Conservation (phyloP, 2,797 vertebrate species). For the Eulemur albifrons region DNA sequence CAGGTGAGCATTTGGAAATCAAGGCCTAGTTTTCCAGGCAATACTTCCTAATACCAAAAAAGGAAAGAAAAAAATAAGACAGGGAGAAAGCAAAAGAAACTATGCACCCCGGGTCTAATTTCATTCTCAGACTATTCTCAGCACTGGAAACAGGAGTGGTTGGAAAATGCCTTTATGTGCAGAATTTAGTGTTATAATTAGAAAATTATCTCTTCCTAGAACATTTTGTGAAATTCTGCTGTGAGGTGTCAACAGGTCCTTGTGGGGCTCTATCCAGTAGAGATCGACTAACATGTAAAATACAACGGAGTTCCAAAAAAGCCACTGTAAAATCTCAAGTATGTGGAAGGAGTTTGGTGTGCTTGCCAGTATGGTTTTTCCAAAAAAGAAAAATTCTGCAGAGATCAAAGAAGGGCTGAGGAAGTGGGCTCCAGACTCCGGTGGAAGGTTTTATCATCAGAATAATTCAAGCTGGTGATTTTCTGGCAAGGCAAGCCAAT, state of each 20-base stretch:
- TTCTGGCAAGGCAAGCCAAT: constrained; percentile 50
- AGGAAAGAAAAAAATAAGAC: not conserved
- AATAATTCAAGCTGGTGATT: constrained; percentile 70
- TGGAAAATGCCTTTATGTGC: constrained; percentile 68
- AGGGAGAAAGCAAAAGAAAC: constrained; percentile 56
- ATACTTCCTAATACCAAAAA: constrained; percentile 33
- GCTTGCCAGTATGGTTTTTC: constrained; percentile 63
- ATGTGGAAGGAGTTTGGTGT: constrained; percentile 64
- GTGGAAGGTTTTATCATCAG: constrained; percentile 72
- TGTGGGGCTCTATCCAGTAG: constrained; percentile 22
- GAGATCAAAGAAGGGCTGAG: constrained; percentile 59
- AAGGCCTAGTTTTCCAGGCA: constrained; percentile 20
- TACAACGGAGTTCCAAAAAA: constrained; percentile 59
- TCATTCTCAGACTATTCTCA: constrained; percentile 58
- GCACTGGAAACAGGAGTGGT: constrained; percentile 30
- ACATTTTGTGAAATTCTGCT: constrained; percentile 75
- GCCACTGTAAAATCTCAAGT: constrained; percentile 69
- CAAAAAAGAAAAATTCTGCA: constrained; percentile 59
- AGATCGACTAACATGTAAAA: constrained; percentile 71
- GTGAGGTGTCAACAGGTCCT: constrained; percentile 74
- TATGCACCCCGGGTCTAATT: constrained; percentile 51
- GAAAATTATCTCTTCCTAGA: constrained; percentile 79
- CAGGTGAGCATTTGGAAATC: constrained; percentile 29
- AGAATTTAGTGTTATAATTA: constrained; percentile 75
- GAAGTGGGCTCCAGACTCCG: constrained; percentile 56